phyloP scores from a whole-genome alignment of 2,113 vertebrate genomes.

The Oncorhynchus nerka region DNA sequence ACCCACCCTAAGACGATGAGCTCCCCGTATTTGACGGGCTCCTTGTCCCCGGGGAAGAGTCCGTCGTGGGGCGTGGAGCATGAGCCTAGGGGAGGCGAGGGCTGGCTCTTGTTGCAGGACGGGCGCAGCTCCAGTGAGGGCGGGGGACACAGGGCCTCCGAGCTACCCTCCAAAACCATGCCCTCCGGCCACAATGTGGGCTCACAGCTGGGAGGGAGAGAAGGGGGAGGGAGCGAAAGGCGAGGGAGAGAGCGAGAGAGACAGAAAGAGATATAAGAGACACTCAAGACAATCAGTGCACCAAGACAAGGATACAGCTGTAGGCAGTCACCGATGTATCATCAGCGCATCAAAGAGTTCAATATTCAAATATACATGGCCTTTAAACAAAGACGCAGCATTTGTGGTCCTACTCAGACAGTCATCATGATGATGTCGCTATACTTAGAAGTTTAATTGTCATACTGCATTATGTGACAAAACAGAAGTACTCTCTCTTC shows the following conservation, averaged over 20 bases:
- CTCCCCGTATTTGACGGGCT: conserved; percentile 85
- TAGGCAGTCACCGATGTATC: no score
- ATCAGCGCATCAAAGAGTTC: no score
- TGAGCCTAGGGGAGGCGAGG: conserved; percentile 63
- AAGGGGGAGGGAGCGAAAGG: neutral
- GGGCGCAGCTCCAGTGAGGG: conserved; percentile 81
- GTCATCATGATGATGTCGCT: conserved; percentile 25
- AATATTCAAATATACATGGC: no score
- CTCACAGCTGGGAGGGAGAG: conserved; percentile 45
- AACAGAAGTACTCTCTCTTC: conserved; percentile 15
- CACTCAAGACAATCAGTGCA: no score
- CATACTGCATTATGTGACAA: neutral
- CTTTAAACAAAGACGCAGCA: conserved; percentile 1
- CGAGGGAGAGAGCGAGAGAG: neutral
- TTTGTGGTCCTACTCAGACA: conserved; percentile 8
- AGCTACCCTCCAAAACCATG: conserved; percentile 88
- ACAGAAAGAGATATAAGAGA: no score
- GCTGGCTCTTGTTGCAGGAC: conserved; percentile 72
- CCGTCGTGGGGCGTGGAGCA: conserved; percentile 70
- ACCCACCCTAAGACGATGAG: conserved; percentile 88
- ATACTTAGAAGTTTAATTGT: neutral
- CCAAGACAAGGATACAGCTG: no score
- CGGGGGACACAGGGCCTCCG: conserved; percentile 82
- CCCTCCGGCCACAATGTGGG: conserved; percentile 67
- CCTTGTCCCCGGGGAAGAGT: conserved; percentile 76